These are phyloP conservation scores for Thunnus maccoyii DNA, from an alignment of 2,113 vertebrate species.

Conservation along the genomic window DNA sequence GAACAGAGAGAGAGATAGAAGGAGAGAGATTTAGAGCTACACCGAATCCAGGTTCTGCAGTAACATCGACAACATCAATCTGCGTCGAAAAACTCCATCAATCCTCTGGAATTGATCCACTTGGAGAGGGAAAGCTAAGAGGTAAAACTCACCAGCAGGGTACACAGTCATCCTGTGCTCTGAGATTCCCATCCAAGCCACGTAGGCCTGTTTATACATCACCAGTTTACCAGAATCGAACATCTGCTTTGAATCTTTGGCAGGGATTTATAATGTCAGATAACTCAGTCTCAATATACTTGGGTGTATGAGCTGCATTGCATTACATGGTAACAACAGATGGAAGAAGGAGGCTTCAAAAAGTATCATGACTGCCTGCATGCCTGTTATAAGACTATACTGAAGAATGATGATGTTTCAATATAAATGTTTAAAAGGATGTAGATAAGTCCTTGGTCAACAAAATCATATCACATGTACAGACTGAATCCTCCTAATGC, in stretches of 20 bases:
- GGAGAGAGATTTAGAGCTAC: conserved; percentile 38
- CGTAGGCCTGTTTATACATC: conserved; percentile 26
- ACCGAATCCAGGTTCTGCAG: conserved; percentile 45
- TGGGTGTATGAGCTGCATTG: neutral
- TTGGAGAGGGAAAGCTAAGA: conserved; percentile 38
- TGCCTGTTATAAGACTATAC: neutral
- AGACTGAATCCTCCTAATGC: conserved; percentile 35
- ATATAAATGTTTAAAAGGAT: conserved; percentile 5
- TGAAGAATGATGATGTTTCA: neutral
- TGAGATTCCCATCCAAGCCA: conserved; percentile 43
- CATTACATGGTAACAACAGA: neutral
- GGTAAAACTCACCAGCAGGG: conserved; percentile 45
- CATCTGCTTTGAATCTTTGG: conserved; percentile 45
- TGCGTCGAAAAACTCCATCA: conserved; percentile 54
- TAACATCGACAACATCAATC: conserved; percentile 56
- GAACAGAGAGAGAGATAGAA: conserved; percentile 34
- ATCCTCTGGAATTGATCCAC: conserved; percentile 72
- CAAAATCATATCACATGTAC: conserved; percentile 24
- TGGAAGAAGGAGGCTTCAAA: neutral
- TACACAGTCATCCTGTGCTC: conserved; percentile 14
- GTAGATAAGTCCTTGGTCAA: conserved; percentile 17
- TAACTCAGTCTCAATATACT: neutral
- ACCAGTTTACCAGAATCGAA: conserved; percentile 15
- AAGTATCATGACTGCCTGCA: neutral
- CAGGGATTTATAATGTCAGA: conserved; percentile 24